Evolutionary conservation across 2,113 vertebrate genomes (phyloP), one percentile per base, ranked within the genome.

Genomic region (Casuarius casuarius): DNA sequence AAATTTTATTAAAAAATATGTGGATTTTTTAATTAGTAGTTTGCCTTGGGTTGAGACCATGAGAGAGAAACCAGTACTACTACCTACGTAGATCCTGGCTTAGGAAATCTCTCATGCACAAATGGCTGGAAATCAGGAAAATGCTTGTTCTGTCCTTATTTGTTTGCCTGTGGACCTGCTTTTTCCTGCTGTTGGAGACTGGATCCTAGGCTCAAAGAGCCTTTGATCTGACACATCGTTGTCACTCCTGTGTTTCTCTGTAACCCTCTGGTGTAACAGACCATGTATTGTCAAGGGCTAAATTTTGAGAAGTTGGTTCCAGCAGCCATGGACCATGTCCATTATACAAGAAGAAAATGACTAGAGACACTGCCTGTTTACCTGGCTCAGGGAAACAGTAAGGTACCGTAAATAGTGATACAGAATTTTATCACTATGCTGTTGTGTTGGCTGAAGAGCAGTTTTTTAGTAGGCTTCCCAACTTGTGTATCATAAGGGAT

Each of bases 401-500:
- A 5, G n/a, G 44, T 48, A 28, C 59, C 8, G 35, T 61, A 71
- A 81, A 46, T 4, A 52, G 12, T 7, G 15, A 51, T 58, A 33
- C 19, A 65, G 33, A 48, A 67, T 73, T 77, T 31, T 58, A 51
- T 74, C 42, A 20, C 15, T 65, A 13, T 31, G 17, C 25, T 54
- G 21, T 72, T 82, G 16, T 52, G 33, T 35, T 84, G 49, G 20
- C 26, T 66, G 25, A 25, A 63, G 31, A 46, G 10, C 7, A 10
- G 26, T 80, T 63, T 75, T 25, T 85, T 81, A 33, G 25, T 51
- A 44, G 29, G 21, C 7, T 71, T 80, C 79, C 49, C 49, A 75
- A 48, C 9, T 52, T 65, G 4, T 46, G 9, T 20, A 33, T 48
- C 1, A 0, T 31, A 65, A 66, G 29, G n/a, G 21, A 35, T 67